Base-by-base conservation (phyloP, 2,888 invertebrate species). In the Trissolcus japonicus region DNA sequence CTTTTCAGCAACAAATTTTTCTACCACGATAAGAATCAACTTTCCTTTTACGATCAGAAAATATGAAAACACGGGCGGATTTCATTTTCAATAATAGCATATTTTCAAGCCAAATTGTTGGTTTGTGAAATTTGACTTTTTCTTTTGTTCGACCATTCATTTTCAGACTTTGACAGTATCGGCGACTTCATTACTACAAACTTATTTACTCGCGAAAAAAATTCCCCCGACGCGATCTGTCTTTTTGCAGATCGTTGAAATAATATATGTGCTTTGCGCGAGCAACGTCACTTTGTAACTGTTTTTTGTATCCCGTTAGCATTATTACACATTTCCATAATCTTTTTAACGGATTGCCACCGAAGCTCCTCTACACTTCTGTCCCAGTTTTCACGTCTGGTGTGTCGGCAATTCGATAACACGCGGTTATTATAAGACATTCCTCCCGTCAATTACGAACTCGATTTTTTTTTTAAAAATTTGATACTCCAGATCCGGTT, bases 311-410 rank as follows among this genome's bases (percentile, higher is more conserved):
- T 80, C 80, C 79, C 69, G 79, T 82, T 82, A 81, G 79, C 63
- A 78, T 80, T 81, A 81, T 80, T 80, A 81, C 56, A 77, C 77
- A 80, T 80, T 80, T 81, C 78, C 76, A 74, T 82, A 82, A 82
- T 82, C 81, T 78, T 79, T 81, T 81, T 81, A 82, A 82, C 80
- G 82, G 81, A 81, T 81, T 81, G 76, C 60, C 80, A 78, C 72
- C 68, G 79, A 77, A 71, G 72, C 77, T 68, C 77, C 62, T 71
- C 54, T 74, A 68, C 61, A 66, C 55, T 76, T 61, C 41, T 74
- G 81, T 74, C 74, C 81, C 79, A 82, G 77, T 81, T 82, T 81
- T 80, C 63, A 74, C 76, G 66, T 72, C 71, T 57, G 63, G 69
- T 60, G 65, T 67, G 65, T 60, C 61, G 65, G 53, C 74, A 66